A percentile compares a stretch with the other conserved stretches of the same genome.
phyloP scores from a whole-genome alignment of 1,140 invertebrate species.

The Carposina sasakii region DNA sequence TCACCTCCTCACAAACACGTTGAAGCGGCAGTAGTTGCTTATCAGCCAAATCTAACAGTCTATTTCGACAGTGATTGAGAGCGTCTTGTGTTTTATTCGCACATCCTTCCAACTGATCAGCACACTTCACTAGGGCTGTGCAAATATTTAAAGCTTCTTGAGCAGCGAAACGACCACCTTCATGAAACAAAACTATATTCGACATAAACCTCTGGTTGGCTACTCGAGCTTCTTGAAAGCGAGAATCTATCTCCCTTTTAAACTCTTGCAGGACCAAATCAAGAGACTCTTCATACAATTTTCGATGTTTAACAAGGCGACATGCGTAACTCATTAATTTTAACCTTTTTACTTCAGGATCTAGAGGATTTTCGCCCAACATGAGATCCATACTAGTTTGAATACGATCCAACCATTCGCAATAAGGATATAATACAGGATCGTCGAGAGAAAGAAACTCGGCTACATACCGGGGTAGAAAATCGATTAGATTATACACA shows the following conservation, averaged over 20 bases:
- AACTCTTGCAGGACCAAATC: conserved; percentile 25
- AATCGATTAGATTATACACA: conserved; percentile 36
- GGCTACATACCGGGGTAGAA: conserved; percentile 33
- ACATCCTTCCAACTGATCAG: conserved; percentile 43
- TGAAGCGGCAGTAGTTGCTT: conserved; percentile 33
- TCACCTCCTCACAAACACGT: conserved; percentile 27
- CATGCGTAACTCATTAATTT: conserved; percentile 51
- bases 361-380: conserved; percentile 22
- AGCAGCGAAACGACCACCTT: conserved; percentile 45
- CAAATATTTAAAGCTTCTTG: conserved; percentile 35
- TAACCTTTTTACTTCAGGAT: conserved; percentile 39
- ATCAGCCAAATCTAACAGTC: conserved; percentile 39
- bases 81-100: conserved; percentile 25
- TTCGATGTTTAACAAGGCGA: conserved; percentile 37
- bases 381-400: conserved; percentile 31
- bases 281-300: conserved; percentile 43
- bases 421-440: conserved; percentile 46
- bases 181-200: conserved; percentile 40
- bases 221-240: conserved; percentile 40
- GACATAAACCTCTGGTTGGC: conserved; percentile 43
- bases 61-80: conserved; percentile 31
- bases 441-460: conserved; percentile 35
- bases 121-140: conserved; percentile 27
- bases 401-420: conserved; percentile 33
- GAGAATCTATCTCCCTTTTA: conserved; percentile 32